A percentile compares a stretch with the other conserved stretches of the same genome.
Evolutionary conservation across 2,797 vertebrate genomes (phyloP).

Genomic region (Galago senegalensis): DNA sequence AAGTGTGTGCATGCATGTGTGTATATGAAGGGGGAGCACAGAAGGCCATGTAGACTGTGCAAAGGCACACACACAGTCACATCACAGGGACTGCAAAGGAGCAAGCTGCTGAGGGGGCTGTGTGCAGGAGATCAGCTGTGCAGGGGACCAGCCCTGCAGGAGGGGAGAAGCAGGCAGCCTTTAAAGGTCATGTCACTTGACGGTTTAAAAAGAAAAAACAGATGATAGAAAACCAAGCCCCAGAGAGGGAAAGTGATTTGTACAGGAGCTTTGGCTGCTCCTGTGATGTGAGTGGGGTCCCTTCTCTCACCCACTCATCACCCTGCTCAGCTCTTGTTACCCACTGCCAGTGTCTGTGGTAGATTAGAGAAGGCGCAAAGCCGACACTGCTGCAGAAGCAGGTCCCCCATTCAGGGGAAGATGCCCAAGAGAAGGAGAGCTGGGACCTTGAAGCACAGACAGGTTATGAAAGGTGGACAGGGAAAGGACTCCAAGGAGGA

Average conservation of each 20-base stretch:
- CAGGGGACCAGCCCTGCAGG: too few species aligned
- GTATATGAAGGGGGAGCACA: too few species aligned
- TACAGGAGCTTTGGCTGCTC: accelerated
- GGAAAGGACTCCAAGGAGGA: background rate
- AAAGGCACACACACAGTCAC: too few species aligned
- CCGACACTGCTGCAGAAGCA: background rate
- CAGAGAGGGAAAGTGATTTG: background rate
- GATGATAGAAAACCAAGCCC: background rate
- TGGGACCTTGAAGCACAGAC: accelerated
- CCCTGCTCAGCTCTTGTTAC: background rate
- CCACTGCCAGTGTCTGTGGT: accelerated
- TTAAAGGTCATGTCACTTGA: background rate
- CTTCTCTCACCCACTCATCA: accelerated
- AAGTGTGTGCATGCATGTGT: background rate
- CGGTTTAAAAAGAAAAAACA: background rate
- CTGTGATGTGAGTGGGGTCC: accelerated
- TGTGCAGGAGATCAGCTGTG: accelerated
- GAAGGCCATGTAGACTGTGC: accelerated
- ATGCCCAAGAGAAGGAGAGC: background rate
- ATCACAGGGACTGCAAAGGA: background rate
- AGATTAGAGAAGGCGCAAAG: too few species aligned
- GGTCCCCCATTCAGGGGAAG: too few species aligned
- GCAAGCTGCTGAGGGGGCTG: background rate
- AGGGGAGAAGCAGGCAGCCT: background rate
- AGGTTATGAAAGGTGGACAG: too few species aligned